Evolutionary conservation across 2,797 vertebrate genomes (phyloP), one percentile per base, ranked within the genome.

Genomic region (Falco berigora): DNA sequence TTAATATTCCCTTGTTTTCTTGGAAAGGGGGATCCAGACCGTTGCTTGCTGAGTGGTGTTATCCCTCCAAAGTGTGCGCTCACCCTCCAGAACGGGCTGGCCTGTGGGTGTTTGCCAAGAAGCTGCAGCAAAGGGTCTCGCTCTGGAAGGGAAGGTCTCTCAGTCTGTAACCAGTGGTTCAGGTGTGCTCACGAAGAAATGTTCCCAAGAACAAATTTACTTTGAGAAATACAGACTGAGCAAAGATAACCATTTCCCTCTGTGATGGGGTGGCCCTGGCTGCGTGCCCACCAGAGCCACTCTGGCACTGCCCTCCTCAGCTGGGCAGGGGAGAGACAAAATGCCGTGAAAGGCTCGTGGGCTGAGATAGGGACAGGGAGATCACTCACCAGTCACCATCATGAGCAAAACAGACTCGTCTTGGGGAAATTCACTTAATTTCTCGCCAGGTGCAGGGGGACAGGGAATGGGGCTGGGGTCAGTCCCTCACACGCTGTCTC

Each of bases 31-130:
- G 30, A 50, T 52, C 47, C 30, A 46, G 78, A 20, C n/a, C n/a
- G 6, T 6, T 28, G 59, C 72, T 50, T 40, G 66, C 34, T 52
- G 46, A 30, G 46, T 22, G 24, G 14, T 74, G 30, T 55, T 34
- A 0, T 50, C 75, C 30, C 34, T 38, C 46, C 0, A 0, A 14
- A 16, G 42, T 56, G 42, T 61, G 27, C 1, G 3, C 49, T 58
- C 19, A 19, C 56, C 56, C 18, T 36, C 32, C 25, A 10, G 47
- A 36, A 13, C 0, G 0, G 16, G n/a, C n/a, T 55, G 30, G 21
- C 46, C 47, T 23, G 30, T 1, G 32, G 16, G 58, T 28, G 8
- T 32, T 50, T 69, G 25, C 20, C 13, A n/a, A 25, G 50, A 28
- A 59, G 42, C 32, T 36, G 67, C 76, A 67, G 58, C 75, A 42